Evolutionary conservation across 2,797 vertebrate genomes (phyloP).

Genomic region (Labroides dimidiatus): DNA sequence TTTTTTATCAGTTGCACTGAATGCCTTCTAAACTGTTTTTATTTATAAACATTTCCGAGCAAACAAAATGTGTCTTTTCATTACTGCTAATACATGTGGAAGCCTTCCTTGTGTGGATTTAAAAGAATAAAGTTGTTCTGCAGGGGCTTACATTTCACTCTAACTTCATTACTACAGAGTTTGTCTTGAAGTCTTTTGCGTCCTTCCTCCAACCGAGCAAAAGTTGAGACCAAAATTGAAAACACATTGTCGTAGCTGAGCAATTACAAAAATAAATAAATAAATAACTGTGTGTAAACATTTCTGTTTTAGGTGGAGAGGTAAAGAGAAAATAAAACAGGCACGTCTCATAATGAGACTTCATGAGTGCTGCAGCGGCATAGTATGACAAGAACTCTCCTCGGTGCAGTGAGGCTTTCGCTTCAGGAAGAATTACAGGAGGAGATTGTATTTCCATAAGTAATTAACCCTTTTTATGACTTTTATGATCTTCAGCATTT

Average conservation of each 20-base stretch:
- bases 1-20: conserved; percentile 50
- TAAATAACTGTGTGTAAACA: background rate
- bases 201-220: conserved; percentile 1
- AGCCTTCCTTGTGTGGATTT: conserved; percentile 30
- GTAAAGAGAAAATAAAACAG: background rate
- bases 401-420: background rate
- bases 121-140: conserved; percentile 64
- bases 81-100: conserved; percentile 15
- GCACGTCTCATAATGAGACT: conserved; percentile 1
- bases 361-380: conserved; percentile 11
- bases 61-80: conserved; percentile 27
- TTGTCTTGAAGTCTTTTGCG: conserved; percentile 18
- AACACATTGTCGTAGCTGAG: conserved; percentile 23
- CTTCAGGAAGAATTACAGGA: background rate
- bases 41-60: conserved; percentile 46
- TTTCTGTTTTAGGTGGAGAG: conserved; percentile 11
- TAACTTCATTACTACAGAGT: conserved; percentile 13
- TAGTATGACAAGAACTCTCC: background rate
- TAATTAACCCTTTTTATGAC: conserved; percentile 7
- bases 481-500: conserved; percentile 1
- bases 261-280: background rate
- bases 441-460: conserved; percentile 13
- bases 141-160: conserved; percentile 9
- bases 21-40: conserved; percentile 31
- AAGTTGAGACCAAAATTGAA: conserved; percentile 16